A percentile compares a stretch with the other conserved stretches of the same genome.
phyloP scores from a whole-genome alignment of 1,140 invertebrate species.

The Dendrolimus punctatus region DNA sequence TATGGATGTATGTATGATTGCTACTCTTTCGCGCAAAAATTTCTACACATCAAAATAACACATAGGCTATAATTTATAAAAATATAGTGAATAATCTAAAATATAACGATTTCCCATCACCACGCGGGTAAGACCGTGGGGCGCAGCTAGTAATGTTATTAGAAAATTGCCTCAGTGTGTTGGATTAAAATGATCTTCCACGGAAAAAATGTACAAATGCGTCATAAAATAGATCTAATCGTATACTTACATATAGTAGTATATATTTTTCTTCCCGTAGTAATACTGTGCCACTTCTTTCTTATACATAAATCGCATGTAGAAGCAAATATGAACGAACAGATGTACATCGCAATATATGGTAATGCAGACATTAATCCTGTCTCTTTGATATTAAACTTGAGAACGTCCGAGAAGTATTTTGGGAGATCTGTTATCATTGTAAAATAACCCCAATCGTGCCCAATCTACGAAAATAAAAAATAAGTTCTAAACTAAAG shows the following conservation, averaged over 20 bases:
- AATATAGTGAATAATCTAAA: too few species aligned
- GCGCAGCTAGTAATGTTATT: too few species aligned
- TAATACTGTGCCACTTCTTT: constrained; percentile 73
- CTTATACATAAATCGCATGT: constrained; percentile 78
- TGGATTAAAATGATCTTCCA: too few species aligned
- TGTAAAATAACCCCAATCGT: constrained; percentile 96
- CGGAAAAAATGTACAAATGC: too few species aligned
- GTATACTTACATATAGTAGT: constrained; percentile 76
- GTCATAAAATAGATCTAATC: too few species aligned
- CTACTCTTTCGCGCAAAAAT: too few species aligned
- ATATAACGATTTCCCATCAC: too few species aligned
- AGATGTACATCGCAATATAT: constrained; percentile 81
- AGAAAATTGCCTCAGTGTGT: too few species aligned
- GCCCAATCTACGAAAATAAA: constrained; percentile 71
- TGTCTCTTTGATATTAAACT: constrained; percentile 85
- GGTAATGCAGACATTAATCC: constrained; percentile 80
- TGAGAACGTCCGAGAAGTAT: constrained; percentile 90
- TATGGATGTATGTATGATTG: too few species aligned
- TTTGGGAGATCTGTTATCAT: constrained; percentile 93
- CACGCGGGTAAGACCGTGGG: too few species aligned
- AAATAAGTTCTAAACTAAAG: not conserved
- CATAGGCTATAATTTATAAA: too few species aligned
- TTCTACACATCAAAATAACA: too few species aligned
- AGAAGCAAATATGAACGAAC: constrained; percentile 75
- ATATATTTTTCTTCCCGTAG: constrained; percentile 80